Evolutionary conservation across 2,888 invertebrate species (phyloP), one percentile per base, ranked within the genome.

Genomic region (Lycocerus yunnanus): DNA sequence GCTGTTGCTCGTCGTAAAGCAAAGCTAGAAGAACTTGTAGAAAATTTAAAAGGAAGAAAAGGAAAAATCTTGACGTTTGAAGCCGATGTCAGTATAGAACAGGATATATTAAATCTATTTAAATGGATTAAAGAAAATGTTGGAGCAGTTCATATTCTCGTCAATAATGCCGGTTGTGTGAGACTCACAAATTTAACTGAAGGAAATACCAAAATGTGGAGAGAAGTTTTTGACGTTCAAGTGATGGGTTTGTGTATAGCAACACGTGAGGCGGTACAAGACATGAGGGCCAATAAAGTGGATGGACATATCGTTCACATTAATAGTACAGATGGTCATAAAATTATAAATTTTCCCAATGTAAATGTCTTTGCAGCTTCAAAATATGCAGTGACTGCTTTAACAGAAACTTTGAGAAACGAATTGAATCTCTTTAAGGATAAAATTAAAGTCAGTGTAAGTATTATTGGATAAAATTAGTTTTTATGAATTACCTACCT

Each of bases 81-180:
- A 69, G 77, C 79, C 58, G 80, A 81, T 68, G 58, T 81, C 8
- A 66, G 74, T 58, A 74, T 75, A 16, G 79, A 81, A 68, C 72
- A 78, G 15, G 78, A 79, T 16, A 75, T 80, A 9, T 21, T 74
- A 9, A 58, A 74, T 15, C 72, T 75, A 4, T 81, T 81, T 69
- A 69, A 77, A 27, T 80, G 79, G 80, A 72, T 80, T 20, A 75
- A 78, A 20, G 78, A 75, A 2, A 77, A 79, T 61, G 58, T 80
- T 8, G 79, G 79, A 9, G 75, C 76, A 1, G 71, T 80, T 70
- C 72, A 80, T 15, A 79, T 80, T 67, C 68, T 81, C 60, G 70
- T 81, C 59, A 81, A 81, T 68, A 80, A 78, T 70, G 81, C 81
- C 1, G 80, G 81, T n/a, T 58, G 78, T 6, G 69, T 75, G 2